A percentile compares a stretch with the other conserved stretches of the same genome.
phyloP scores from a whole-genome alignment of 2,888 invertebrate species.

The Mechanitis messenoides region DNA sequence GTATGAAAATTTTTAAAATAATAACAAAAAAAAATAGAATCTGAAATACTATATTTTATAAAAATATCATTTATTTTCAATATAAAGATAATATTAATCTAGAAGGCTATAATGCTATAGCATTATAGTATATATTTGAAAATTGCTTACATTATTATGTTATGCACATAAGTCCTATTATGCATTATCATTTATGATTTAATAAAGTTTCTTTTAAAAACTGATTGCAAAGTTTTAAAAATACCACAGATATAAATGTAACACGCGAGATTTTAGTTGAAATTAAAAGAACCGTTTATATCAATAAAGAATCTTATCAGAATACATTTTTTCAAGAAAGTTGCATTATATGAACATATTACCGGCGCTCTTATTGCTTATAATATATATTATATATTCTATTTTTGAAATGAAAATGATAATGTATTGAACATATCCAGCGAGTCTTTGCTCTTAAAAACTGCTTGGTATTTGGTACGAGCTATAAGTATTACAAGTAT shows the following conservation, averaged over 20 bases:
- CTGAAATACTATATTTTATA: too few species aligned
- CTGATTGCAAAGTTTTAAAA: constrained; percentile 11
- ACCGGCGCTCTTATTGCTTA: constrained; percentile 4
- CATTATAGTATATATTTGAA: too few species aligned
- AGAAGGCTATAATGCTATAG: too few species aligned
- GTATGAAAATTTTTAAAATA: too few species aligned
- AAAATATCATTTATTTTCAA: too few species aligned
- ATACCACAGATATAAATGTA: not conserved
- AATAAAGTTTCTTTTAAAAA: constrained; percentile 7
- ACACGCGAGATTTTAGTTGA: constrained; percentile 9
- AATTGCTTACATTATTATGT: too few species aligned
- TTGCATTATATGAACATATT: not conserved
- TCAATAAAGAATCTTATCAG: constrained; percentile 13
- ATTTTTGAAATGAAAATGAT: not conserved
- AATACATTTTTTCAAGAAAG: constrained; percentile 9
- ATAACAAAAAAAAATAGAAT: too few species aligned
- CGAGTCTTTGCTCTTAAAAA: constrained; percentile 11
- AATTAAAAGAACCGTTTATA: constrained; percentile 17
- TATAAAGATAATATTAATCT: too few species aligned
- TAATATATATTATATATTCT: not conserved
- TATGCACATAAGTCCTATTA: too few species aligned
- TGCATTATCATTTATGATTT: constrained; percentile 5
- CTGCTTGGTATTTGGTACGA: not conserved
- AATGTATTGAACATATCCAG: constrained; percentile 12
- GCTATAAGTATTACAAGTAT: constrained; percentile 4